Evolutionary conservation across 2,888 invertebrate genomes (phyloP).

Genomic region (Acheta domesticus): DNA sequence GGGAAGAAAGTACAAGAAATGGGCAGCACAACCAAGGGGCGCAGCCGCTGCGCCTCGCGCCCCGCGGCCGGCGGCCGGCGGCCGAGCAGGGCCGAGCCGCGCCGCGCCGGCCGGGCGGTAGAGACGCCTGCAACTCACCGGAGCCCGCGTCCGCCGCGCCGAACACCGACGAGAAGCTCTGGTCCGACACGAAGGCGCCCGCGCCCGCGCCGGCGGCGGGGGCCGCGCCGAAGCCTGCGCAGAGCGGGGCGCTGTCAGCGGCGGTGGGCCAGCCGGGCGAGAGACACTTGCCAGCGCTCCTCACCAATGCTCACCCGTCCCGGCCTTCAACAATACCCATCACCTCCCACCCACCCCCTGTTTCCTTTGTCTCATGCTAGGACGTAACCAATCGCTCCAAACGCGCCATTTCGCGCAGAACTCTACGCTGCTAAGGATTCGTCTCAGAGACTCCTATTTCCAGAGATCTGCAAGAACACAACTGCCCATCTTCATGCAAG

Average conservation of each 20-base stretch:
- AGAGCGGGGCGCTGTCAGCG: background rate
- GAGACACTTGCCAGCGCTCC: background rate
- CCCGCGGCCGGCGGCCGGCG: background rate
- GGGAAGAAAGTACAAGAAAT: conserved; percentile 11
- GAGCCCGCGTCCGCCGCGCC: conserved; percentile 65
- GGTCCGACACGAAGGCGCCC: conserved; percentile 63
- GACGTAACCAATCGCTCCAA: too few species aligned
- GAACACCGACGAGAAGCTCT: conserved; percentile 84
- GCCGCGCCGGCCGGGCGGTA: background rate
- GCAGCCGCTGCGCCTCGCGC: background rate
- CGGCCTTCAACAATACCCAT: too few species aligned
- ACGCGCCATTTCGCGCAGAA: too few species aligned
- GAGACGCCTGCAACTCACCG: conserved; percentile 39
- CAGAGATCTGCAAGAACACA: too few species aligned
- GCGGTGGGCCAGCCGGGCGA: background rate
- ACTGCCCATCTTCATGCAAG: too few species aligned
- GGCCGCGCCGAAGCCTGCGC: conserved; percentile 6
- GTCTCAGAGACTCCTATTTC: too few species aligned
- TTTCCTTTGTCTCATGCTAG: too few species aligned
- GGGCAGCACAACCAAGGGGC: background rate
- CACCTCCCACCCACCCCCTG: too few species aligned
- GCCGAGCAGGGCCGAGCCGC: background rate
- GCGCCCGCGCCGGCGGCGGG: conserved; percentile 34
- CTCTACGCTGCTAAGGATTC: too few species aligned
- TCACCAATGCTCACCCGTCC: background rate